These are phyloP conservation scores for Zaprionus kolodkinae DNA, from an alignment of 1,140 invertebrate genomes.

Conservation along the genomic window DNA sequence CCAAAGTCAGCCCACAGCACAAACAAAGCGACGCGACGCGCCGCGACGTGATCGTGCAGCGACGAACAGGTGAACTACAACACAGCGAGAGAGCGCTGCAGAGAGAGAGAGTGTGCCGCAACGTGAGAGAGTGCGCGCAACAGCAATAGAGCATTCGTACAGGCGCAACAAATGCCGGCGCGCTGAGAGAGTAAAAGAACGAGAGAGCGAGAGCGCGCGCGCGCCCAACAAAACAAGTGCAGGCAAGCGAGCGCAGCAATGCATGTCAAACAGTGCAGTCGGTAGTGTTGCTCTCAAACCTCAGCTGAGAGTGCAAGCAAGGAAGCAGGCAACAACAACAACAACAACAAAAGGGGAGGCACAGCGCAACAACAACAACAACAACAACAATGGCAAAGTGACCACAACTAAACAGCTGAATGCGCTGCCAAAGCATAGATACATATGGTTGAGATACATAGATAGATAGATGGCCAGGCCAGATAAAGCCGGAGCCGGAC, in stretches of 20 bases:
- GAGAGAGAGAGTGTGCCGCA: not conserved
- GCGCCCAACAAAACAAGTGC: not conserved
- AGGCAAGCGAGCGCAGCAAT: constrained; percentile 33
- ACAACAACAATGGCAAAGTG: constrained; percentile 17
- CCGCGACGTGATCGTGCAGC: constrained; percentile 38
- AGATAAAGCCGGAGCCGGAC: constrained; percentile 10
- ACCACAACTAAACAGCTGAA: constrained; percentile 37
- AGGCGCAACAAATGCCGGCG: no score
- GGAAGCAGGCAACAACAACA: not conserved
- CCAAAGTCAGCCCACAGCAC: constrained; percentile 13
- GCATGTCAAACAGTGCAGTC: constrained; percentile 20
- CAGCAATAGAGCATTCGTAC: not conserved
- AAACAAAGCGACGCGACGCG: not conserved
- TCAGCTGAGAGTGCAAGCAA: no score
- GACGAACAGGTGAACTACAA: constrained; percentile 35
- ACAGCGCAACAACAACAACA: not conserved
- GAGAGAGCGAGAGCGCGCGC: not conserved
- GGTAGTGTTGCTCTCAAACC: constrained; percentile 33
- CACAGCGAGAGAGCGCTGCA: not conserved
- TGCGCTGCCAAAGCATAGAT: constrained; percentile 21
- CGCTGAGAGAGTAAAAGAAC: not conserved
- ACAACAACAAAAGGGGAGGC: not conserved
- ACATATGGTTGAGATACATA: constrained; percentile 23
- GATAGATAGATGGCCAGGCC: not conserved
- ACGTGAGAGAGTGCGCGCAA: not conserved